Evolutionary conservation across 2,797 vertebrate genomes (phyloP).

Genomic region (Chelon auratus): DNA sequence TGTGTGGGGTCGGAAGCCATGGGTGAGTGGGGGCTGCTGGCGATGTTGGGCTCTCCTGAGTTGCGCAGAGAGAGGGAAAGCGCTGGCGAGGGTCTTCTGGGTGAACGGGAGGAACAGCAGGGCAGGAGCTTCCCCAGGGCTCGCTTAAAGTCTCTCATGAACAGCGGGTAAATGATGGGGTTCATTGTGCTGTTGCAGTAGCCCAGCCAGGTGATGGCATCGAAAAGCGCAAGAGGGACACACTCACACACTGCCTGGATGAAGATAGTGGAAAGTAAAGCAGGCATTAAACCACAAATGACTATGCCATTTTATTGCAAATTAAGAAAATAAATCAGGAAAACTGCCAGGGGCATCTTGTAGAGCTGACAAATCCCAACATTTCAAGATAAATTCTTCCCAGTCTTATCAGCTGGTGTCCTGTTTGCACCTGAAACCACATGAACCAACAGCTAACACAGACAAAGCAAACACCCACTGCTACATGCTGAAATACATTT

Average conservation of each 20-base stretch:
- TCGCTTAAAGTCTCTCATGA: constrained; percentile 98
- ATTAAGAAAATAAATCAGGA: too few species aligned
- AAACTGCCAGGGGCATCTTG: background rate
- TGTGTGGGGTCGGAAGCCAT: constrained; percentile 82
- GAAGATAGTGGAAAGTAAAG: constrained; percentile 5
- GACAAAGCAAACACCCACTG: background rate
- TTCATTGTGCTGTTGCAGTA: constrained; percentile 99
- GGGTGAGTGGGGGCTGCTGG: constrained; percentile 81
- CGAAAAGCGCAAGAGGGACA: constrained; percentile 88
- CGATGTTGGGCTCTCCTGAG: constrained; percentile 90
- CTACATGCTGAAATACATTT: background rate
- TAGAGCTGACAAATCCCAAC: background rate
- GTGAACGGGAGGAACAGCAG: constrained; percentile 84
- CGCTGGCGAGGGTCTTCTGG: constrained; percentile 87
- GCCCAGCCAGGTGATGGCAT: constrained; percentile 96
- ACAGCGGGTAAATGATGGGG: constrained; percentile 98
- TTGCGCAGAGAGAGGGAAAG: constrained; percentile 93
- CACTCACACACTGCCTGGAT: constrained; percentile 93
- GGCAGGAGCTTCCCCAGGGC: constrained; percentile 92
- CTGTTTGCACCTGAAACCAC: background rate
- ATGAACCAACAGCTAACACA: background rate
- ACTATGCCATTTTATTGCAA: too few species aligned
- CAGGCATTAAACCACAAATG: background rate
- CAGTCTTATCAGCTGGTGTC: background rate
- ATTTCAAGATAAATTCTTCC: background rate